These are phyloP conservation scores for Lycaon pictus DNA, from an alignment of 2,113 vertebrate species.

Conservation along the genomic window DNA sequence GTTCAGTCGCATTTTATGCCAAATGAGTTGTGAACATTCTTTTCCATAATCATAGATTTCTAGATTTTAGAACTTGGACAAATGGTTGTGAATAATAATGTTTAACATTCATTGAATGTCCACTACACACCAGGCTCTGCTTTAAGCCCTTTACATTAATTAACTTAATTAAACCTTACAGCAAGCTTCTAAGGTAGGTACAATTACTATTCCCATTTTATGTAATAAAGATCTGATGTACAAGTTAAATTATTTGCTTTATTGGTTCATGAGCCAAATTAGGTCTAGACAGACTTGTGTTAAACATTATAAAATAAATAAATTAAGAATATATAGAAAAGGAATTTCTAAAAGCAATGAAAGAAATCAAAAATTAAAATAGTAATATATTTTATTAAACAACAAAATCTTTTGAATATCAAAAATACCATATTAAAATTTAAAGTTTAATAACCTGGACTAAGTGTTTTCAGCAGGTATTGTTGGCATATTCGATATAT, in stretches of 20 bases:
- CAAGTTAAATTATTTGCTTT: neutral
- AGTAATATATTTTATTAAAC: neutral
- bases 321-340: neutral
- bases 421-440: neutral
- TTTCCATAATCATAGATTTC: conserved; percentile 1
- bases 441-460: neutral
- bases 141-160: neutral
- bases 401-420: neutral
- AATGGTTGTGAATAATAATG: neutral
- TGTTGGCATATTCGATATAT: neutral
- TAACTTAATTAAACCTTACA: neutral
- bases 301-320: conserved; percentile 32
- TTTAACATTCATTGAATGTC: neutral
- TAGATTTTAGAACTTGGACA: neutral
- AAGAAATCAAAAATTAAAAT: conserved; percentile 20
- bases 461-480: neutral
- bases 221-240: neutral
- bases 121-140: neutral
- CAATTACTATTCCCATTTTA: conserved; percentile 2
- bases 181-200: neutral
- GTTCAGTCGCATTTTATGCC: neutral
- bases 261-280: neutral
- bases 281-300: neutral
- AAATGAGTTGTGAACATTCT: neutral
- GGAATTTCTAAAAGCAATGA: conserved; percentile 32